phyloP scores from a whole-genome alignment of 2,113 vertebrate species.

The Ageneiosus marmoratus region DNA sequence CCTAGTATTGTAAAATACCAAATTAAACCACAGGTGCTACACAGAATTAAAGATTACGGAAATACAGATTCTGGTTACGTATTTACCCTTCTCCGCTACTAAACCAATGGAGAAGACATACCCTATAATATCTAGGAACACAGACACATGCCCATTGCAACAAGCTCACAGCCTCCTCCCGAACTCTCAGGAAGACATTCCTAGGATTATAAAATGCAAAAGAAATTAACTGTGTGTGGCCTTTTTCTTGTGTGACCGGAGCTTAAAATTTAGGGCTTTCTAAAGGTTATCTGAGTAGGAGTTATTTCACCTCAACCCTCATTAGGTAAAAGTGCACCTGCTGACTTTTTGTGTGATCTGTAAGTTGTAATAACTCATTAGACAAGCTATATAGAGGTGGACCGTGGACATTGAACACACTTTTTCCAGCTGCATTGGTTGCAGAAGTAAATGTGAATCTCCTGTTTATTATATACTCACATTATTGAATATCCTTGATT shows the following conservation, averaged over 20 bases:
- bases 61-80: too few relatives aligned
- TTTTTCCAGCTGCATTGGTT: neutral
- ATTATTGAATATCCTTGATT: neutral
- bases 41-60: neutral
- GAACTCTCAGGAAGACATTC: neutral
- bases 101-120: neutral
- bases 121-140: neutral
- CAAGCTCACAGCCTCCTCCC: neutral
- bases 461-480: neutral
- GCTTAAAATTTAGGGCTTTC: constrained; percentile 15
- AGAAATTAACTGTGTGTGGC: constrained; percentile 63
- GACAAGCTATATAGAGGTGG: neutral
- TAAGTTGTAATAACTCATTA: constrained; percentile 10
- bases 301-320: constrained; percentile 17
- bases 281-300: constrained; percentile 26
- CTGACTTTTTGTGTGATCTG: constrained; percentile 21
- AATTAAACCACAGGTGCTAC: neutral
- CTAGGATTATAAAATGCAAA: constrained; percentile 45
- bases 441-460: neutral
- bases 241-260: constrained; percentile 61
- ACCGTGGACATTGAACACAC: neutral
- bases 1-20: neutral
- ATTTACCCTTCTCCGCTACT: neutral
- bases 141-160: neutral
- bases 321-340: constrained; percentile 4